Evolutionary conservation across 1,140 invertebrate species (phyloP), one percentile per base, ranked within the genome.

Genomic region (Drosophila azteca): DNA sequence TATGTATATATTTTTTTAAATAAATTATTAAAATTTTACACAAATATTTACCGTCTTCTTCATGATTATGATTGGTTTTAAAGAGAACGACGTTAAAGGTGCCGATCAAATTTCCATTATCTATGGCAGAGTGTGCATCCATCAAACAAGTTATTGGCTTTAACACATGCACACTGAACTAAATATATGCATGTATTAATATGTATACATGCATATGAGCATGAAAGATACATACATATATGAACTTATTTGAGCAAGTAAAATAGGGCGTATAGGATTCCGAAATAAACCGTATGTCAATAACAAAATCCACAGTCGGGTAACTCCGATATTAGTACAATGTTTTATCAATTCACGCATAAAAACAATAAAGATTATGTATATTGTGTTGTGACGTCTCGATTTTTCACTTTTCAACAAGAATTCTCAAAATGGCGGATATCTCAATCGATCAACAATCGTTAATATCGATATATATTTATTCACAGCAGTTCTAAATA

Each of bases 391-490:
- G 53, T 69, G 63, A 69, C 62, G 63, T 43, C 50, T 69, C 26
- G 17, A 46, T 20, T 49, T 69, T 69, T 69, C 52, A 55, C 66
- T 68, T 20, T 35, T 35, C 63, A 67, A 68, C 66, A 66, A 49
- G 64, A 35, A 66, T 49, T 31, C 31, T 67, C 66, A 69, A 69
- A 57, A 69, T 69, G 66, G 66, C 44, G 66, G 43, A 68, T 22
- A 41, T 2, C 20, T 39, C 4, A 41, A 48, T 49, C 62, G 59
- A 63, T 64, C 8, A 65, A 65, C 39, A 29, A 64, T 65, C 29
- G 59, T 15, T 39, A n/a, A 13, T 44, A 48, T 31, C 44, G 44
- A 64, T 65, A 41, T 20, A 26, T 17, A 45, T 17, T 26, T 7
- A 0, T 17, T 35, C 29, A 15, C 39, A 13, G 54, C 29, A 9